A percentile compares a stretch with the other conserved stretches of the same genome.
phyloP scores from a whole-genome alignment of 2,797 vertebrate genomes.

The Microhierax caerulescens region DNA sequence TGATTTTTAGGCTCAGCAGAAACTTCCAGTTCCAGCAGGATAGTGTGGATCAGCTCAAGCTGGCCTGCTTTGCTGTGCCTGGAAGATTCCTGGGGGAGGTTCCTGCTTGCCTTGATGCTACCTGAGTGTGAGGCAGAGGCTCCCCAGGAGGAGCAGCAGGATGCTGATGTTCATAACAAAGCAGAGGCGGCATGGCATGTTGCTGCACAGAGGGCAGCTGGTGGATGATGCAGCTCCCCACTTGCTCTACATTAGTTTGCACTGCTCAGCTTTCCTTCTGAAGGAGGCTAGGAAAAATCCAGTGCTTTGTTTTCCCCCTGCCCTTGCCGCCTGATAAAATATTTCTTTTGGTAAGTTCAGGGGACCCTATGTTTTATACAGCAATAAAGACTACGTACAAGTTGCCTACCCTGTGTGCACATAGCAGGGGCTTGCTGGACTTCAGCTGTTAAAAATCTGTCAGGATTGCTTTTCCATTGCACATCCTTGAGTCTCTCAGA shows the following conservation, averaged over 20 bases:
- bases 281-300: fast-evolving
- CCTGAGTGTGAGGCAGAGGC: neutral
- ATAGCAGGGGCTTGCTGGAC: neutral
- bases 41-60: neutral
- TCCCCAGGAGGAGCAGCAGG: neutral
- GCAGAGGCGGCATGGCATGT: neutral
- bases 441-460: neutral
- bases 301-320: fast-evolving
- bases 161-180: neutral
- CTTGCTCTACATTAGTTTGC: neutral
- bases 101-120: neutral
- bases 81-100: neutral
- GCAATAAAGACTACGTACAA: neutral
- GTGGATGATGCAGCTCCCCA: neutral
- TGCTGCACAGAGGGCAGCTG: neutral
- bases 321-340: neutral
- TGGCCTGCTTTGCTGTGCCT: neutral
- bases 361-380: neutral
- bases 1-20: neutral
- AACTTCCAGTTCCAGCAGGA: neutral
- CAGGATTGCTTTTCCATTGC: neutral
- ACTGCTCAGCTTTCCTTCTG: neutral
- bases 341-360: neutral
- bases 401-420: fast-evolving
- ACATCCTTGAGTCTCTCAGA: neutral